Evolutionary conservation across 2,113 vertebrate genomes (phyloP), one percentile per base, ranked within the genome.

Genomic region (Abramis brama): DNA sequence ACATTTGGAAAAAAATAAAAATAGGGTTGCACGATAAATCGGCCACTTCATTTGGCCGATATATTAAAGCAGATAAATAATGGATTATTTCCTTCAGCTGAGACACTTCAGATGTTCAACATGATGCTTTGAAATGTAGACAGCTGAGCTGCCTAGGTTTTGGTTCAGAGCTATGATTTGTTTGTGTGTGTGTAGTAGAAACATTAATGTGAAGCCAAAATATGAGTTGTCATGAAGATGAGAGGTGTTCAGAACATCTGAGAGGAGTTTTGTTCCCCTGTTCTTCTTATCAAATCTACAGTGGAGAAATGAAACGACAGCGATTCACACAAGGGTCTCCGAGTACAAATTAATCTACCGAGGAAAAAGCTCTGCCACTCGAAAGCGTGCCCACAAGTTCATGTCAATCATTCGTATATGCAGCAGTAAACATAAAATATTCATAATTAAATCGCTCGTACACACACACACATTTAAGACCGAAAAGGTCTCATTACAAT

Each of bases 241-340:
- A 82, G 64, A n/a, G 25, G 55, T 68, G 23, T 39, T 57, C 66
- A 57, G 33, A 55, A 83, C 82, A 83, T 83, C 82, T 57, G 13
- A 55, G 30, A 57, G 68, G 62, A 70, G 62, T 17, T 82, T 52
- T 64, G 78, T 45, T 68, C 43, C 59, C 64, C 36, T 70, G 21
- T 57, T 82, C 17, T n/a, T 39, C 64, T n/a, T 19, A 73, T 71
- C 66, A 83, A 59, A 52, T 70, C 68, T 57, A 73, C 66, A 73
- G 55, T 33, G 3, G 30, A 79, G 81, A 73, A 55, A 59, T 19
- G 33, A 83, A 43, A 59, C 2, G 82, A 74, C 52, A 59, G 82
- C 7, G 23, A 55, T 73, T 23, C 45, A 52, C 80, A 82, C 80
- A 52, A 36, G 45, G 47, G 80, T 47, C 62, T 82, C 45, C 0